Conservation (phyloP, 2,888 invertebrate species). For the Ornithoptera priamus region DNA sequence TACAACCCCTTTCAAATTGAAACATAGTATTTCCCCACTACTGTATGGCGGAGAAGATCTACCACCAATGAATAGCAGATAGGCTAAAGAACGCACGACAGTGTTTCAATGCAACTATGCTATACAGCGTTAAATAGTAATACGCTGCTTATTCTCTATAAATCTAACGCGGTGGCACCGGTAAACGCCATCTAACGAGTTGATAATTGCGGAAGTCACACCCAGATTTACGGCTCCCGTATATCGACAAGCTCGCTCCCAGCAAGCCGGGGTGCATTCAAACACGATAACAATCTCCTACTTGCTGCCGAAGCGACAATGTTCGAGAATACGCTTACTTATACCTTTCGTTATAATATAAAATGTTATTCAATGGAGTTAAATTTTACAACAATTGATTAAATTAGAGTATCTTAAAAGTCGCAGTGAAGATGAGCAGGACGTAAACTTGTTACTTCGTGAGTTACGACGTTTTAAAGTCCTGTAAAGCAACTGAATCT, state of each 20-base stretch:
- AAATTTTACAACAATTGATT: neutral
- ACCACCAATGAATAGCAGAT: neutral
- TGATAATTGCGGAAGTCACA: constrained; percentile 48
- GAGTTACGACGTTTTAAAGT: too few species aligned
- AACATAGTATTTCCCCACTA: too few species aligned
- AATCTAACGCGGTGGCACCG: constrained; percentile 29
- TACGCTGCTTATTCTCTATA: constrained; percentile 22
- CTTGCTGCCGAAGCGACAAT: constrained; percentile 36
- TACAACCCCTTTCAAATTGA: too few species aligned
- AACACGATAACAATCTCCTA: constrained; percentile 37
- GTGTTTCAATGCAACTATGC: constrained; percentile 1
- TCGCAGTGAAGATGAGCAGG: neutral
- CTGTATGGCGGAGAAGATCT: too few species aligned
- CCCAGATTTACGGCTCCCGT: constrained; percentile 41
- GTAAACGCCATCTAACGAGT: constrained; percentile 44
- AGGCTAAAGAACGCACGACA: neutral
- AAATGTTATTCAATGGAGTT: neutral
- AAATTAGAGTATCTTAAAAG: neutral
- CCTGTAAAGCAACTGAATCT: too few species aligned
- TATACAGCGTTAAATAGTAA: constrained; percentile 8
- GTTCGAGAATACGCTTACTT: constrained; percentile 26
- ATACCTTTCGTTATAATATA: constrained; percentile 2
- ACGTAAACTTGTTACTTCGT: neutral
- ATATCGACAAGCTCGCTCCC: constrained; percentile 26
- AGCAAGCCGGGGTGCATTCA: constrained; percentile 31